phyloP scores from a whole-genome alignment of 2,113 vertebrate genomes.

The Cephalopholis sonnerati region DNA sequence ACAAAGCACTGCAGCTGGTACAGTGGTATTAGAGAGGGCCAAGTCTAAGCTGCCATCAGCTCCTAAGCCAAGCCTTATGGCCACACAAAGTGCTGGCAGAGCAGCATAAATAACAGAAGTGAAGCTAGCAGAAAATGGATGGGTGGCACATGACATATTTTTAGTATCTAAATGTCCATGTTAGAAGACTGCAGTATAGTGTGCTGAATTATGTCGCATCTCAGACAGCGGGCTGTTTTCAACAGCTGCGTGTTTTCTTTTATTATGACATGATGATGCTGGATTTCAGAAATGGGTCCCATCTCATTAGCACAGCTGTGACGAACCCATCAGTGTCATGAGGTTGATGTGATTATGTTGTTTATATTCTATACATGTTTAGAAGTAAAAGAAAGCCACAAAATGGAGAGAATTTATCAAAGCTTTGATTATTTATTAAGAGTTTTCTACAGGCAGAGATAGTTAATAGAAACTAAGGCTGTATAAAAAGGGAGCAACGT shows the following conservation, averaged over 20 bases:
- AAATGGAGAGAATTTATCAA: not conserved
- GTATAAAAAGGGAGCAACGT: not conserved
- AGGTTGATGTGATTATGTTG: not conserved
- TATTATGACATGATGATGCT: conserved; percentile 8
- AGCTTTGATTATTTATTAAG: not conserved
- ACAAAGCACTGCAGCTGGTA: conserved; percentile 45
- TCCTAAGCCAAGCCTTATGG: conserved; percentile 10
- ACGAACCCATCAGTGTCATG: not conserved
- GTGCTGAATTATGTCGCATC: conserved; percentile 13
- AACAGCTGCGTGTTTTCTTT: conserved; percentile 9
- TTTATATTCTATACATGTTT: not conserved
- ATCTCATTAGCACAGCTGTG: conserved; percentile 4
- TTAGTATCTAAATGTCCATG: not conserved
- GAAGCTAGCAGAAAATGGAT: conserved; percentile 25
- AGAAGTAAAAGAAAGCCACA: not conserved
- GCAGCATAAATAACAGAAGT: conserved; percentile 6
- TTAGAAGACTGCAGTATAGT: not conserved
- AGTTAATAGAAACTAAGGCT: not conserved
- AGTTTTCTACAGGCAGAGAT: not conserved
- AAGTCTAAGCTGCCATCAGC: conserved; percentile 37
- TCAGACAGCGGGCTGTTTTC: not conserved
- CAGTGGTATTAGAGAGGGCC: conserved; percentile 27
- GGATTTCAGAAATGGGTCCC: conserved; percentile 3
- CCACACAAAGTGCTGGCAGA: conserved; percentile 13
- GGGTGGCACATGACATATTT: conserved; percentile 1